These are phyloP conservation scores for Ophiodon elongatus DNA, from an alignment of 2,113 vertebrate species.

Conservation along the genomic window DNA sequence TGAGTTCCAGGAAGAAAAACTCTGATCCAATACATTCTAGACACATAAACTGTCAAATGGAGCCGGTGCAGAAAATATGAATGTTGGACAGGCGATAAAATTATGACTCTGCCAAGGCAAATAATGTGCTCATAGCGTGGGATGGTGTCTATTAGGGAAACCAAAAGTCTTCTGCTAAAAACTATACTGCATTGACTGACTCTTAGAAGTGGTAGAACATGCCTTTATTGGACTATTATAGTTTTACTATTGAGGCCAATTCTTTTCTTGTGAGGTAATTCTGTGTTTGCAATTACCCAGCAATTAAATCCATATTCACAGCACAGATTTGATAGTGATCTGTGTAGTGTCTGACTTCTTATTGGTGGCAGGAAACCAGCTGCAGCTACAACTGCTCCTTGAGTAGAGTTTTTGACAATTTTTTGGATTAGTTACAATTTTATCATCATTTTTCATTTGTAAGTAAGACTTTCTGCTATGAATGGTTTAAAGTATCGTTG, in stretches of 20 bases:
- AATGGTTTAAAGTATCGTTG: constrained; percentile 5
- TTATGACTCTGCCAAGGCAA: constrained; percentile 62
- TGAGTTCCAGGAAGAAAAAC: constrained; percentile 61
- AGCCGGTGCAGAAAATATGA: constrained; percentile 62
- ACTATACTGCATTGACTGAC: constrained; percentile 19
- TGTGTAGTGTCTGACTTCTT: constrained; percentile 32
- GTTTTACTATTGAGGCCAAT: constrained; percentile 33
- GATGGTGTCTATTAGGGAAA: constrained; percentile 39
- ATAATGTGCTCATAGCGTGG: constrained; percentile 25
- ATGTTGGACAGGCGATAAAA: constrained; percentile 60
- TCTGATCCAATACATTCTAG: constrained; percentile 58
- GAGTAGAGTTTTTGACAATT: neutral
- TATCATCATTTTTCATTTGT: constrained; percentile 14
- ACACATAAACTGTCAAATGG: constrained; percentile 57
- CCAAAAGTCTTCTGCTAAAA: constrained; percentile 35
- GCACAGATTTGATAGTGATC: constrained; percentile 42
- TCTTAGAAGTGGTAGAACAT: constrained; percentile 62
- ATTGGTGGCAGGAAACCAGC: constrained; percentile 29
- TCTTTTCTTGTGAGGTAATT: constrained; percentile 60
- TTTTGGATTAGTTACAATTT: neutral
- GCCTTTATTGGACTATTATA: constrained; percentile 53
- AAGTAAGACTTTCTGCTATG: neutral
- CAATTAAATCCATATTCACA: constrained; percentile 30
- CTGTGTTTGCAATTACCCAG: constrained; percentile 57
- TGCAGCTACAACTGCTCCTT: constrained; percentile 24